Conservation (phyloP, 1,140 invertebrate genomes). For the Asobara japonica region DNA sequence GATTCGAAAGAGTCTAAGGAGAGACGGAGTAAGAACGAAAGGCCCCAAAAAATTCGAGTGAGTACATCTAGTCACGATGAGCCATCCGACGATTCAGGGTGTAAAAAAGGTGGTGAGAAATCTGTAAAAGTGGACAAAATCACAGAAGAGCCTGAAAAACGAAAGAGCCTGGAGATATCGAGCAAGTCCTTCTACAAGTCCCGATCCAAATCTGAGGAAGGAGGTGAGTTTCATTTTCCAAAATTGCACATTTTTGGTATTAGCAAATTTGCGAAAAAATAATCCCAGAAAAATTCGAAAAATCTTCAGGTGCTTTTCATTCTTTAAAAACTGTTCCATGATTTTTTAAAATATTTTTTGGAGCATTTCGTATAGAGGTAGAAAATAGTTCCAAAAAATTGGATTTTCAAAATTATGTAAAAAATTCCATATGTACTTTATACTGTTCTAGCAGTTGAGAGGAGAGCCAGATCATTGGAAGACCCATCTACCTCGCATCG, state of each 20-base stretch:
- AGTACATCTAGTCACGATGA: conserved; percentile 9
- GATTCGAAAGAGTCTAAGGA: background rate
- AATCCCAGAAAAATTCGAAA: no score
- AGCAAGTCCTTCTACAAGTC: background rate
- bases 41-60: background rate
- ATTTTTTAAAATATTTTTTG: no score
- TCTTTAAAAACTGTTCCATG: no score
- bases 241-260: no score
- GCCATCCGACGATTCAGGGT: background rate
- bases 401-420: no score
- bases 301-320: no score
- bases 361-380: no score
- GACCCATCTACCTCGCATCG: background rate
- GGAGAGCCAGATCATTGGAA: background rate
- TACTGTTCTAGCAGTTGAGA: no score
- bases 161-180: background rate
- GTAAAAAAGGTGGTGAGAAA: background rate
- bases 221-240: no score
- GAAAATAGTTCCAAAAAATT: no score
- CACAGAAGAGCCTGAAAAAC: background rate
- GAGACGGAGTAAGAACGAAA: background rate
- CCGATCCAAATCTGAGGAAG: background rate
- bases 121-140: background rate
- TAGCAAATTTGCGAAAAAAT: no score
- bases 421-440: no score